Base-by-base conservation (phyloP, 2,797 vertebrate genomes). In the Lemur catta region DNA sequence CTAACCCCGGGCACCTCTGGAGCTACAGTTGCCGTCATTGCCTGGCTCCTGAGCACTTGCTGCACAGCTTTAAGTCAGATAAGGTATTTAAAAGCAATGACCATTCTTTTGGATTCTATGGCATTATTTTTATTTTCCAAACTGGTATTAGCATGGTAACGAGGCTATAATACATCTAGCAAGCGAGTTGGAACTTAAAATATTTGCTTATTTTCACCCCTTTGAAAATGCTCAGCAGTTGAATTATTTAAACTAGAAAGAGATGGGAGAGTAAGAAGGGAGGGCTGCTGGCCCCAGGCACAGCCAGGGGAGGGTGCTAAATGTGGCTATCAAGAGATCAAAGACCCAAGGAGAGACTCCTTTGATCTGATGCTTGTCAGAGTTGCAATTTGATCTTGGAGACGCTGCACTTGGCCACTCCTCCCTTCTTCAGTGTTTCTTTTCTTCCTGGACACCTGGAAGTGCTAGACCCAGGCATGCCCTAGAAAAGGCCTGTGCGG, bases 251-350 rank as follows among this genome's bases (percentile, higher is more conserved):
- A 97, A 97, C 50, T 55, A 92, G 94, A 89, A 93, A 91, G 88
- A 91, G 85, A 91, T 7, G 72, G 86, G 75, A 89, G 95, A 88
- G 93, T 93, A 50, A 20, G 89, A 67, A 94, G 72, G 81, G 89
- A 96, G 84, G 91, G 84, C 50, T 57, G 85, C 43, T 52, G 6
- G 91, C 97, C 96, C 72, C 80, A 87, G 96, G 97, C 95, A 84
- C 86, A 85, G 97, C 95, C 91, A 74, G 76, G 80, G 94, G 94
- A 93, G 89, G 76, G 94, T 96, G 96, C 94, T 98, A 96, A 97
- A 93, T 82, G 96, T 82, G 72, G 91, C 97, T 97, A 97, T 97
- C 97, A 92, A 55, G 96, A 97, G 97, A 98, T 98, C 97, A 98
- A 97, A 98, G 97, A 86, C 88, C 80, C 89, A 4, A 91, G 86